Evolutionary conservation across 2,113 vertebrate genomes (phyloP), one percentile per base, ranked within the genome.

Genomic region (Sphaerodactylus townsendi): DNA sequence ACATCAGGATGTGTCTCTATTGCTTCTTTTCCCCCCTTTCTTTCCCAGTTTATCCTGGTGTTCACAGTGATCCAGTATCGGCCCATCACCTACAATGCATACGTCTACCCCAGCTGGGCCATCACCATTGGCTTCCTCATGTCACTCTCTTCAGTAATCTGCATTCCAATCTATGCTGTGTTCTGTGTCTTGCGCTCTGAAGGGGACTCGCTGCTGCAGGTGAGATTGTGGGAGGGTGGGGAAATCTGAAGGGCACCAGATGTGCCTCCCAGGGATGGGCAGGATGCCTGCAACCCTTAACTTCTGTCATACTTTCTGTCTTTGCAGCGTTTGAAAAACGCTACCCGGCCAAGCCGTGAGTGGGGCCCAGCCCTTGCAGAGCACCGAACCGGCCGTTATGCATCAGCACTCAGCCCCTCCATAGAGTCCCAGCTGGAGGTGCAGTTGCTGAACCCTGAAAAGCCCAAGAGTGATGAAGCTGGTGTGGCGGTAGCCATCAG

Each of bases 61-160:
- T 99, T 99, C 95, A 98, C 98, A 3, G 98, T 99, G 92, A 98
- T 99, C 94, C 99, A 99, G 96, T 99, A 99, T 95, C 97, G 94
- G 82, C 98, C 98, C 39, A 99, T 99, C 92, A 97, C 97, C 80
- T 99, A 99, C 94, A 99, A 99, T 1, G 92, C 98, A 41, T 99
- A 99, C 1, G 86, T 98, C 69, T 99, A 98, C 85, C 99, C 99
- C 0, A 79, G 92, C 88, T 99, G 99, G 99, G 99, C 99, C 13
- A 95, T 99, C 93, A 94, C 95, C 85, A 97, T 99, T 0, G 99
- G 98, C 79, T 98, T 99, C 92, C 93, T 95, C 91, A 99, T 99
- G 99, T 98, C 99, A 0, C 86, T 99, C 77, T 99, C 99, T 79
- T 99, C 99, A 0, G 98, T 99, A 77, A 92, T 99, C 88, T 99